A percentile compares a stretch with the other conserved stretches of the same genome.
Conservation (phyloP, 2,113 vertebrate species). For the Nothoprocta perdicaria region DNA sequence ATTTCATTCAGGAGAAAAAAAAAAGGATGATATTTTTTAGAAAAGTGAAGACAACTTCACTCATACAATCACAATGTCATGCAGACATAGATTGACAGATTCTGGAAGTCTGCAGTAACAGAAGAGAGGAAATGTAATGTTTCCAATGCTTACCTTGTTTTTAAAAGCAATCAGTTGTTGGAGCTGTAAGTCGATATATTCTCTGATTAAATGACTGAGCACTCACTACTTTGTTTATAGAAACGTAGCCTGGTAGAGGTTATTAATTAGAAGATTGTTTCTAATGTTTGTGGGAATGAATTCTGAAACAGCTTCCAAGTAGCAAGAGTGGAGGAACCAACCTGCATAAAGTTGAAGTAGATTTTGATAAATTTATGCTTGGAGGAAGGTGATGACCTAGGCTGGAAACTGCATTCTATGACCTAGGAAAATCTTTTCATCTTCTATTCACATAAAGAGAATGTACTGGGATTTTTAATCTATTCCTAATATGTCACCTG, state of each 20-base stretch:
- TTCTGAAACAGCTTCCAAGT: background rate
- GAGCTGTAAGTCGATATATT: background rate
- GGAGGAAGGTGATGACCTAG: background rate
- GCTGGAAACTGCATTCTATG: background rate
- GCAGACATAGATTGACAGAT: background rate
- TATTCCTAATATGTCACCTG: background rate
- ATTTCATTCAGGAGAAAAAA: background rate
- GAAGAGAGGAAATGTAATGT: background rate
- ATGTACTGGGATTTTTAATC: background rate
- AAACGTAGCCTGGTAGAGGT: background rate
- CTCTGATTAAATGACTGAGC: background rate
- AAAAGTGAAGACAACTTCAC: constrained; percentile 9
- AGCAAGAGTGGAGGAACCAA: background rate
- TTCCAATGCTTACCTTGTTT: background rate
- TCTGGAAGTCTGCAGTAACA: background rate
- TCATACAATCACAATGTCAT: background rate
- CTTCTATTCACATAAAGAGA: background rate
- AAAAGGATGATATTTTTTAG: background rate
- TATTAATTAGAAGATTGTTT: background rate
- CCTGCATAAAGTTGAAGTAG: background rate
- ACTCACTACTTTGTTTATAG: background rate
- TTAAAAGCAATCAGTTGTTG: background rate
- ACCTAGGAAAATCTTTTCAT: background rate
- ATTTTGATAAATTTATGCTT: background rate
- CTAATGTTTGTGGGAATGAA: background rate